phyloP scores from a whole-genome alignment of 2,888 invertebrate genomes.

The Tinea pellionella region DNA sequence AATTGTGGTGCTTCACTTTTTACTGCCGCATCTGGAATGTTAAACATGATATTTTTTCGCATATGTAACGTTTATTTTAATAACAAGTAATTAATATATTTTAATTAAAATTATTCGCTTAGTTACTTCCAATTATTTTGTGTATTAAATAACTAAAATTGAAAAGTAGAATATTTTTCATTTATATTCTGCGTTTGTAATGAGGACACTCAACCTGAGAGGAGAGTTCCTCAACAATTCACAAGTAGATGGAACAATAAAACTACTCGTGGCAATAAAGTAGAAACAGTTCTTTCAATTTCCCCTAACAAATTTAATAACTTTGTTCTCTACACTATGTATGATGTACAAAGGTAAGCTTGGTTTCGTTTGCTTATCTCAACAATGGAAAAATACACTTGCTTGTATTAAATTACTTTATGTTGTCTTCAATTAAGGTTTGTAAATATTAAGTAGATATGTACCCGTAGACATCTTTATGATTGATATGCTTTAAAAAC shows the following conservation, averaged over 20 bases:
- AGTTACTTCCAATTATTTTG: too few species aligned
- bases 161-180: too few species aligned
- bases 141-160: too few species aligned
- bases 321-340: background rate
- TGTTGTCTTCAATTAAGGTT: too few species aligned
- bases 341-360: background rate
- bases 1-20: constrained; percentile 39
- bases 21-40: constrained; percentile 26
- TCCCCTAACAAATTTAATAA: background rate
- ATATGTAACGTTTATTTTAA: background rate
- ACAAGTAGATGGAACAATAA: background rate
- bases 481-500: too few species aligned
- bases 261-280: background rate
- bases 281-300: background rate
- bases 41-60: constrained; percentile 5
- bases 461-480: too few species aligned
- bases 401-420: too few species aligned
- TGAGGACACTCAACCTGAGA: background rate
- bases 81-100: background rate
- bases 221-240: background rate
- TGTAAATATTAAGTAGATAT: too few species aligned
- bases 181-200: background rate
- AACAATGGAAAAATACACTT: too few species aligned
- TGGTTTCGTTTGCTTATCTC: too few species aligned
- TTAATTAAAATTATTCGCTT: background rate